phyloP scores from a whole-genome alignment of 2,797 vertebrate genomes.

The Lagorchestes hirsutus region DNA sequence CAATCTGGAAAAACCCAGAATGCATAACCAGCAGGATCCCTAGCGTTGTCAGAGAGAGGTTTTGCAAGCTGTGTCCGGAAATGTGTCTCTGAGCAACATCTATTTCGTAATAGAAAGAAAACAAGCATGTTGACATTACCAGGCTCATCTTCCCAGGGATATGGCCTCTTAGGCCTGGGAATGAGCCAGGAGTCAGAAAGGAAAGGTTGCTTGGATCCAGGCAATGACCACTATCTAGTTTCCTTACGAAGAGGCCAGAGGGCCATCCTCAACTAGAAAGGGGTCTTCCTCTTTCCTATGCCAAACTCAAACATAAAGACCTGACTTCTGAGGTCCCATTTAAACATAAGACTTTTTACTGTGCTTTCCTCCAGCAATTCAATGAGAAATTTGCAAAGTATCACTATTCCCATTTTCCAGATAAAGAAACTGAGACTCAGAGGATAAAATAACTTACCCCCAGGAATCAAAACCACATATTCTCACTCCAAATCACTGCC shows the following conservation, averaged over 20 bases:
- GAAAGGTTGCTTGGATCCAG: neutral
- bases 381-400: neutral
- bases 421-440: neutral
- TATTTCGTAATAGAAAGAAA: neutral
- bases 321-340: neutral
- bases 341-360: neutral
- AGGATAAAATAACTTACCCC: neutral
- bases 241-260: neutral
- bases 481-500: neutral
- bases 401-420: neutral
- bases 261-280: neutral
- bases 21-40: neutral
- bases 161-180: neutral
- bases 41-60: neutral
- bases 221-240: neutral
- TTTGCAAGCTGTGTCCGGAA: neutral
- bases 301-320: neutral
- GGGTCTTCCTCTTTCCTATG: neutral
- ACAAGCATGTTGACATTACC: neutral
- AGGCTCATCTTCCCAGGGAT: neutral
- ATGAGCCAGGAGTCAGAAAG: neutral
- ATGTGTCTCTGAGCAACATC: neutral
- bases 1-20: neutral
- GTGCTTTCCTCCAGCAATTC: neutral
- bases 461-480: neutral